These are phyloP conservation scores for Gryon sp. DNA, from an alignment of 1,140 invertebrate genomes.

Conservation along the genomic window DNA sequence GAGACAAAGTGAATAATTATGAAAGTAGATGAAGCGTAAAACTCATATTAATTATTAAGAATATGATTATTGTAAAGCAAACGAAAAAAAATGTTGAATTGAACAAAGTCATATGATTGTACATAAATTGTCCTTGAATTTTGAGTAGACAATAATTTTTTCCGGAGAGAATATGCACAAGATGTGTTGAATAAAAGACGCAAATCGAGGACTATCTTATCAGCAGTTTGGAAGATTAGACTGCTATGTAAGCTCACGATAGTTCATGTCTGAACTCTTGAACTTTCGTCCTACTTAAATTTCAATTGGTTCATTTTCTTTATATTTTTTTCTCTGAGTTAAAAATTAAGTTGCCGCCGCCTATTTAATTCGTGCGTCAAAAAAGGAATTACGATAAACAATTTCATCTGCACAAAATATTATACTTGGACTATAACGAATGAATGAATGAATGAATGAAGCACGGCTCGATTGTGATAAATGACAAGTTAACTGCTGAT, in stretches of 20 bases:
- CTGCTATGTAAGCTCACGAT: conserved; percentile 13
- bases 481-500: conserved; percentile 50
- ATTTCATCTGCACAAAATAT: conserved; percentile 8
- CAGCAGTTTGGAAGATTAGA: conserved; percentile 51
- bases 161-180: background rate
- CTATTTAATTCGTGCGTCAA: too few species aligned
- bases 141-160: too few species aligned
- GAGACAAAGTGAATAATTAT: too few species aligned
- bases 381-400: conserved; percentile 1
- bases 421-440: conserved; percentile 14
- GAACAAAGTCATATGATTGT: too few species aligned
- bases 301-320: conserved; percentile 36
- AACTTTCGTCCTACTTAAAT: conserved; percentile 54
- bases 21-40: too few species aligned
- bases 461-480: conserved; percentile 26
- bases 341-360: background rate
- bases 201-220: conserved; percentile 30
- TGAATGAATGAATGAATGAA: conserved; percentile 24
- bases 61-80: too few species aligned
- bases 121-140: too few species aligned
- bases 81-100: too few species aligned
- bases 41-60: too few species aligned
- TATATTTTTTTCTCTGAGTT: background rate
- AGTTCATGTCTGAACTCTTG: conserved; percentile 46
- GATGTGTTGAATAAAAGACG: conserved; percentile 13